These are phyloP conservation scores for Nyctibius bracteatus DNA, from an alignment of 2,113 vertebrate species.

Conservation along the genomic window DNA sequence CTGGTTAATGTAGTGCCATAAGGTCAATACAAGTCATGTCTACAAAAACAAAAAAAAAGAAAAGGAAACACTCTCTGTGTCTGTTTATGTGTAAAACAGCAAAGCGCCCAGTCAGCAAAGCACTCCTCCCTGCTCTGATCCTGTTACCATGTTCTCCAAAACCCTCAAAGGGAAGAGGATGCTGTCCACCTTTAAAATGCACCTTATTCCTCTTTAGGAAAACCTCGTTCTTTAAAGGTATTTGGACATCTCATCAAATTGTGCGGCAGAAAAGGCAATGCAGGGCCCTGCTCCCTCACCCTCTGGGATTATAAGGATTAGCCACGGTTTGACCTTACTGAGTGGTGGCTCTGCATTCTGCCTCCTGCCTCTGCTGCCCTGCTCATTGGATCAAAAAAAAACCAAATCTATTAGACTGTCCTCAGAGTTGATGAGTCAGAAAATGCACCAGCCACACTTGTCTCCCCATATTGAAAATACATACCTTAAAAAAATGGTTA, in stretches of 20 bases:
- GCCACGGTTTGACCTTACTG: not conserved
- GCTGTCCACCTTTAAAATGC: not conserved
- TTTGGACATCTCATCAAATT: not conserved
- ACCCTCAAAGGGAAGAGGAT: not conserved
- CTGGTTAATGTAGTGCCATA: accelerated
- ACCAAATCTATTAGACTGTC: not conserved
- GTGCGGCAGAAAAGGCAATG: not conserved
- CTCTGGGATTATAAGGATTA: not conserved
- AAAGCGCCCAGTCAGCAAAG: not conserved
- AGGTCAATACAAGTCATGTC: not conserved
- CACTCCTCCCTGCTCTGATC: not conserved
- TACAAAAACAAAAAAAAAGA: not conserved
- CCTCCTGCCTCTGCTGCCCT: not conserved
- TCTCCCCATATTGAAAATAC: not conserved
- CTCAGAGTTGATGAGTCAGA: not conserved
- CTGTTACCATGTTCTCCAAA: accelerated
- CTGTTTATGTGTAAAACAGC: not conserved
- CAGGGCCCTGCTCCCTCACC: not conserved
- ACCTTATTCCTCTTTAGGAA: not conserved
- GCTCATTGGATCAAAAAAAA: not conserved
- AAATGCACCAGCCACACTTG: not conserved
- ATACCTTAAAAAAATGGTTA: not conserved
- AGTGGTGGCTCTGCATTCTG: not conserved
- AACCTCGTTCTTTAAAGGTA: not conserved
- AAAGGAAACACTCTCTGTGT: not conserved